Percentiles rank a stretch among this genome's conserved stretches.
phyloP scores from a whole-genome alignment of 2,888 invertebrate species.

The Oscheius sp. region DNA sequence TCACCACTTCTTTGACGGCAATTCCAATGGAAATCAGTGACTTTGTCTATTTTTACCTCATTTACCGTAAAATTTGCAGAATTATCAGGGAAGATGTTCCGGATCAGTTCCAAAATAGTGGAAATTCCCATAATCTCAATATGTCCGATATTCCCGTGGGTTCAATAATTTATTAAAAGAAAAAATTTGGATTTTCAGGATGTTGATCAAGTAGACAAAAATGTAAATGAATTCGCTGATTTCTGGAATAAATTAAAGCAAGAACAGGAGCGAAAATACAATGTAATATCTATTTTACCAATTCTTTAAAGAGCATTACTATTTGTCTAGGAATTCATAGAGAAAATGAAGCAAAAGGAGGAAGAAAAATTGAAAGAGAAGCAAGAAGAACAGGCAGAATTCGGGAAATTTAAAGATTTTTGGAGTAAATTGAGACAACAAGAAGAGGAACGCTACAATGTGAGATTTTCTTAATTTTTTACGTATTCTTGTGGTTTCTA shows the following conservation, averaged over 20 bases:
- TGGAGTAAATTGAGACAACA: slow-evolving; percentile 10
- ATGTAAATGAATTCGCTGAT: too few species aligned
- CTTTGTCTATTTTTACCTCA: neutral
- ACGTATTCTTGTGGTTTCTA: neutral
- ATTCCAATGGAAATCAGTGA: too few species aligned
- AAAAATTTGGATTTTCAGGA: neutral
- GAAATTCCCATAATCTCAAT: neutral
- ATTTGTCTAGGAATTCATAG: neutral
- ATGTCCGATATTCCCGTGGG: neutral
- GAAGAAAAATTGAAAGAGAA: neutral
- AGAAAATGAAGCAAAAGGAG: neutral
- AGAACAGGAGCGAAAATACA: too few species aligned
- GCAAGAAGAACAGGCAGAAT: neutral
- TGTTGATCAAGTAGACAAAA: too few species aligned
- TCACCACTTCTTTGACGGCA: too few species aligned
- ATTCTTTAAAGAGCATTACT: too few species aligned
- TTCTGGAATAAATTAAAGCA: too few species aligned
- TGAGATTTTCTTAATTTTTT: neutral
- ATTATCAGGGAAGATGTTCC: neutral
- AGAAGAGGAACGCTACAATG: neutral
- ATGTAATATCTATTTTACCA: too few species aligned
- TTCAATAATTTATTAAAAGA: neutral
- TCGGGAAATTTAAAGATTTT: slow-evolving; percentile 9
- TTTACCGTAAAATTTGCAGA: neutral
- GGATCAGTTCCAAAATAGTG: neutral